Evolutionary conservation across 2,797 vertebrate species (phyloP).

Genomic region (Denticeps clupeoides): DNA sequence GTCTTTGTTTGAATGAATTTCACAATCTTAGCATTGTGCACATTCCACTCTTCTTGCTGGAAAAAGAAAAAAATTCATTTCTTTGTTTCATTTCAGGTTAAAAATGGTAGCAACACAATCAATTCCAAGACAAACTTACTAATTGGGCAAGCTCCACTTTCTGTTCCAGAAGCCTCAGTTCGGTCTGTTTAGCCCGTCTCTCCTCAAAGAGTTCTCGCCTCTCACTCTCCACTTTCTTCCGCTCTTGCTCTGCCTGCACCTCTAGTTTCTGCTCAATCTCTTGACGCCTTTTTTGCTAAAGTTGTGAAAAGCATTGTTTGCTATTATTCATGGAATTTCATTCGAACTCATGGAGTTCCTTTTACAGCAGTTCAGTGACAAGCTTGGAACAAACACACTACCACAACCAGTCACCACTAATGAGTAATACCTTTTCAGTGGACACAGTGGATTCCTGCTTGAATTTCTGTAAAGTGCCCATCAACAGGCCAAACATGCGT

Average conservation of each 20-base stretch:
- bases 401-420: no score
- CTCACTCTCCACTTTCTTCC: constrained; percentile 88
- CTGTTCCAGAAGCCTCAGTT: constrained; percentile 89
- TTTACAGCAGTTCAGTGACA: no score
- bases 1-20: constrained; percentile 95
- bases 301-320: constrained; percentile 2
- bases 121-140: constrained; percentile 54
- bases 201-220: constrained; percentile 94
- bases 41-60: constrained; percentile 98
- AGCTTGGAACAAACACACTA: no score
- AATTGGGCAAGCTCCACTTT: constrained; percentile 97
- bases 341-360: no score
- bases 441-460: constrained; percentile 94
- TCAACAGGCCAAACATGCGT: constrained; percentile 98
- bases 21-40: constrained; percentile 84
- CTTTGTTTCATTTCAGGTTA: no score
- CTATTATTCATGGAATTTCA: no score
- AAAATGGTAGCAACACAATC: background rate
- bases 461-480: constrained; percentile 98
- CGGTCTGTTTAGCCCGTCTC: constrained; percentile 90
- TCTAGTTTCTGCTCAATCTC: constrained; percentile 98
- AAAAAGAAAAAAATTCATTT: no score
- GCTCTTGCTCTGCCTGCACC: constrained; percentile 91
- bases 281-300: constrained; percentile 84
- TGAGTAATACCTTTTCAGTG: constrained; percentile 79